phyloP scores from a whole-genome alignment of 2,888 invertebrate species.

The Caenorhabditis becei region DNA sequence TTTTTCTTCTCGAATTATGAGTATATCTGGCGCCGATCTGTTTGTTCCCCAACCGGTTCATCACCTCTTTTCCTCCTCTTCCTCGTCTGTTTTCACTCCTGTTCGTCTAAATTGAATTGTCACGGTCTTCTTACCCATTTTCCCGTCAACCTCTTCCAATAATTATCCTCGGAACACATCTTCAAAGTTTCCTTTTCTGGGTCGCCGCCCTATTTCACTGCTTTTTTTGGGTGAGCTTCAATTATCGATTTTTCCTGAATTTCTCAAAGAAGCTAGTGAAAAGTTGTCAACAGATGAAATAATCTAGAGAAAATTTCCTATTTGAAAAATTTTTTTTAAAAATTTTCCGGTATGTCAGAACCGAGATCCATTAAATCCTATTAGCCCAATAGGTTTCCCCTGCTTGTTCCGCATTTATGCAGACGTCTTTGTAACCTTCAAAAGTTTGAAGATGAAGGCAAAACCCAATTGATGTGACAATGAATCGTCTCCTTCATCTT shows the following conservation, averaged over 20 bases:
- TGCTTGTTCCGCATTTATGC: background rate
- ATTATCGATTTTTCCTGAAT: no score
- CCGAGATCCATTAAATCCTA: no score
- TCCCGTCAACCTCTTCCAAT: background rate
- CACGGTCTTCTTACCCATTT: constrained; percentile 15
- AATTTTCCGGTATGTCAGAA: no score
- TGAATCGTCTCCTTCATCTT: constrained; percentile 21
- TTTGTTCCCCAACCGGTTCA: constrained; percentile 51
- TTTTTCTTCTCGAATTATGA: constrained; percentile 17
- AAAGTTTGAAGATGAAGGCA: no score
- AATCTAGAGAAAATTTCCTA: no score
- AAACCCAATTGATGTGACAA: no score
- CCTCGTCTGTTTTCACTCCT: background rate
- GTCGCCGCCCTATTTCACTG: background rate
- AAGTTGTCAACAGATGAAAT: no score
- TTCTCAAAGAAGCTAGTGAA: no score
- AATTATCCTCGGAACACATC: background rate
- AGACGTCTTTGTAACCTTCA: constrained; percentile 51
- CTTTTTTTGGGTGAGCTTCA: no score
- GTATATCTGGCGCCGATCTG: constrained; percentile 40
- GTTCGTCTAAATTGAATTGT: background rate
- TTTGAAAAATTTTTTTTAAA: no score
- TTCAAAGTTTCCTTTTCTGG: background rate
- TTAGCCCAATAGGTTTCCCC: no score
- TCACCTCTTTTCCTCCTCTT: background rate